phyloP scores from a whole-genome alignment of 2,797 vertebrate genomes.

The Cryptoblepharus egeriae region DNA sequence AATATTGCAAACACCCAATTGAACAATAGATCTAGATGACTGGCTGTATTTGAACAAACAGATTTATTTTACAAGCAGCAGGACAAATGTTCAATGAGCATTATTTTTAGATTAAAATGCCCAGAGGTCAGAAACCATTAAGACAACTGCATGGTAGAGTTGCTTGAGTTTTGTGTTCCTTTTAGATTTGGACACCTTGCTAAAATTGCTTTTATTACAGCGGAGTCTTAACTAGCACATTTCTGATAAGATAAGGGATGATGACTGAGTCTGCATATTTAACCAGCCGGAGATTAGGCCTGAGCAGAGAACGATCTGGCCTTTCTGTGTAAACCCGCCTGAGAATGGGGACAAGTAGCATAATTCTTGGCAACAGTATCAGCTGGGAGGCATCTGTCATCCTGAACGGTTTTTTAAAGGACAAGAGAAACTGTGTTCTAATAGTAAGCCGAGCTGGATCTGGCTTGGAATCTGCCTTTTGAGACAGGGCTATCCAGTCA shows the following conservation, averaged over 20 bases:
- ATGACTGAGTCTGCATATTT: constrained; percentile 66
- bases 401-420: neutral
- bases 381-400: constrained; percentile 3
- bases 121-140: constrained; percentile 71
- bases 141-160: constrained; percentile 63
- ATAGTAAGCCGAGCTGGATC: neutral
- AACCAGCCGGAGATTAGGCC: constrained; percentile 51
- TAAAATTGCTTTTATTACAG: constrained; percentile 72
- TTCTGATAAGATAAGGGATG: constrained; percentile 72
- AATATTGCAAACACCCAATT: constrained; percentile 64
- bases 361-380: constrained; percentile 35
- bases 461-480: neutral
- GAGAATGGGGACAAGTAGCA: constrained; percentile 11
- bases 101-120: constrained; percentile 73
- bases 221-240: constrained; percentile 59
- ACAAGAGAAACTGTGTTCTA: neutral
- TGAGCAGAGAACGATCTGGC: constrained; percentile 42
- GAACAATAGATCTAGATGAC: constrained; percentile 63
- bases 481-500: neutral
- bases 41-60: constrained; percentile 69
- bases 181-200: constrained; percentile 67
- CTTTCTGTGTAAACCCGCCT: constrained; percentile 49
- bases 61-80: constrained; percentile 72
- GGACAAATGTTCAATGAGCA: constrained; percentile 71
- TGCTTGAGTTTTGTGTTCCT: constrained; percentile 57